Evolutionary conservation across 2,888 invertebrate species (phyloP).

Genomic region (Zaprionus obscuricornis): DNA sequence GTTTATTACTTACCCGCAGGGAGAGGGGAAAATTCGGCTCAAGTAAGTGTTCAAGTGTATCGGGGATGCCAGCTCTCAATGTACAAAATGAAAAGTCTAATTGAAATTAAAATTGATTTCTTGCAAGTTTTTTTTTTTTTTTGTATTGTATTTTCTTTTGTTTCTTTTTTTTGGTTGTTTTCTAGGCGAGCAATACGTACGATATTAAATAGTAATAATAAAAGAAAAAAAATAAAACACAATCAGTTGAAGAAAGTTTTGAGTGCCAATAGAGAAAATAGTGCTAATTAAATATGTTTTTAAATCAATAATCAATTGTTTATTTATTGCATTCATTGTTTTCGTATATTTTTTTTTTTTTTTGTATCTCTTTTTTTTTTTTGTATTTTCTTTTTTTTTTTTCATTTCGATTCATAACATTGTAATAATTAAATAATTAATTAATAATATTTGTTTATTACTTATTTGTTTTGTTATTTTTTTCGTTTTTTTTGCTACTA

Average conservation of each 20-base stretch:
- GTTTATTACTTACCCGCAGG: constrained; percentile 50
- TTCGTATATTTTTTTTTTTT: constrained; percentile 34
- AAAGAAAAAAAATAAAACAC: constrained; percentile 7
- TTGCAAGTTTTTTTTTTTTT: background rate
- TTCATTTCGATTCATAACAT: constrained; percentile 33
- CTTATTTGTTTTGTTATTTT: background rate
- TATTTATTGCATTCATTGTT: constrained; percentile 49
- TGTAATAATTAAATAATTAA: constrained; percentile 35
- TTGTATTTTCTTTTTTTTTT: constrained; percentile 1
- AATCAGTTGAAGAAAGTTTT: constrained; percentile 27
- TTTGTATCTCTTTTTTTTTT: constrained; percentile 34
- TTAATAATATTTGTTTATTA: constrained; percentile 20
- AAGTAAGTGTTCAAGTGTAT: constrained; percentile 8
- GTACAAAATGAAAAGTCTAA: constrained; percentile 39
- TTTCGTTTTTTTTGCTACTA: background rate
- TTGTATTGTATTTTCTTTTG: constrained; percentile 6
- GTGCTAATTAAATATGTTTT: constrained; percentile 45
- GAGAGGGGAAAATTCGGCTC: background rate
- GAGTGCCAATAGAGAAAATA: constrained; percentile 58
- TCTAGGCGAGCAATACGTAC: constrained; percentile 59
- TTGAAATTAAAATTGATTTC: constrained; percentile 32
- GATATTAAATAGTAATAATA: too few species aligned
- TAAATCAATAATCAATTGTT: constrained; percentile 46
- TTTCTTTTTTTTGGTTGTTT: constrained; percentile 4
- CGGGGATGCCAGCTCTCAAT: constrained; percentile 31